Conservation (phyloP, 1,140 invertebrate species). For the Rhyzopertha dominica region DNA sequence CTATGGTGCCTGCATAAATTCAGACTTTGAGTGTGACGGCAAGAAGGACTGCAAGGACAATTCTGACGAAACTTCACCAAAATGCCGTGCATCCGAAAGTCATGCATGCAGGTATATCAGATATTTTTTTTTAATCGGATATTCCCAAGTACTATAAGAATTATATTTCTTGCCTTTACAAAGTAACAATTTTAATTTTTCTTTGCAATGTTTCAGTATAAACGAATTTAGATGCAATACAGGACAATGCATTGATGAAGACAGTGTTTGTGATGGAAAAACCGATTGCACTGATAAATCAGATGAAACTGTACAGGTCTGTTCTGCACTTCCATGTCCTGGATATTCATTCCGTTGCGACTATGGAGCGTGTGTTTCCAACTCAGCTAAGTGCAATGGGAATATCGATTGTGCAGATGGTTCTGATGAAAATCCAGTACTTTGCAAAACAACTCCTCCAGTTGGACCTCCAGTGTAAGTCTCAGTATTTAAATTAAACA, state of each 20-base stretch:
- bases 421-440: slow-evolving; percentile 57
- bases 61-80: slow-evolving; percentile 54
- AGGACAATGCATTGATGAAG: slow-evolving; percentile 53
- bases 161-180: not conserved
- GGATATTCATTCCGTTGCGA: slow-evolving; percentile 30
- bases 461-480: too few relatives aligned
- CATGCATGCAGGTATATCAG: not conserved
- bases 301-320: slow-evolving; percentile 53
- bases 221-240: slow-evolving; percentile 51
- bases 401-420: slow-evolving; percentile 59
- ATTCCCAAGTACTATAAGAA: not conserved
- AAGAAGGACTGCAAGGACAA: slow-evolving; percentile 53
- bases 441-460: slow-evolving; percentile 1
- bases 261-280: slow-evolving; percentile 48
- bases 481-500: too few relatives aligned
- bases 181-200: too few relatives aligned
- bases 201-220: slow-evolving; percentile 31
- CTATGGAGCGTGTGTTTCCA: slow-evolving; percentile 38
- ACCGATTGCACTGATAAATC: slow-evolving; percentile 56
- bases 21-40: slow-evolving; percentile 52
- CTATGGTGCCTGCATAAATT: slow-evolving; percentile 53
- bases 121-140: slow-evolving; percentile 2
- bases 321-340: slow-evolving; percentile 28
- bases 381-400: slow-evolving; percentile 50
- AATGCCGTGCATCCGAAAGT: slow-evolving; percentile 1